phyloP scores from a whole-genome alignment of 2,888 invertebrate genomes.

The Lasioglossum calceatum region DNA sequence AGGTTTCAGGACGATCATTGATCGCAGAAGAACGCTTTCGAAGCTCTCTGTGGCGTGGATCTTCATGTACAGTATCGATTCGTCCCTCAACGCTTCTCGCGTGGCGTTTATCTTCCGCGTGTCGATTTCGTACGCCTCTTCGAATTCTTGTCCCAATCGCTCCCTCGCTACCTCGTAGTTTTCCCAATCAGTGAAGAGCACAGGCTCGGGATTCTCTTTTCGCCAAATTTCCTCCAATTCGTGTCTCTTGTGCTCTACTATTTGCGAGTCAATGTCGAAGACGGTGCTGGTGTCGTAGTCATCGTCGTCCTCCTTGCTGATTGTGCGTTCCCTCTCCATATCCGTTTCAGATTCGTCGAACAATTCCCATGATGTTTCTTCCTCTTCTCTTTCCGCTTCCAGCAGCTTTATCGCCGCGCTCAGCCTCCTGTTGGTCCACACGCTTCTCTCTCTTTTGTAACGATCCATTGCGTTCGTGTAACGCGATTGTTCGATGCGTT shows the following conservation, averaged over 20 bases:
- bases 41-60: constrained; percentile 84
- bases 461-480: constrained; percentile 80
- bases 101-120: constrained; percentile 83
- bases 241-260: constrained; percentile 81
- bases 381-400: constrained; percentile 50
- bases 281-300: constrained; percentile 15
- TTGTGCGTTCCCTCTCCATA: rapidly evolving
- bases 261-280: constrained; percentile 51
- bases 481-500: constrained; percentile 79
- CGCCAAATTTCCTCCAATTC: constrained; percentile 80
- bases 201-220: constrained; percentile 80
- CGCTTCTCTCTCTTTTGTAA: constrained; percentile 35
- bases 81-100: constrained; percentile 82
- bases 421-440: constrained; percentile 56
- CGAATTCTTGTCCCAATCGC: constrained; percentile 84
- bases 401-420: constrained; percentile 61
- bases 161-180: constrained; percentile 82
- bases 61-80: constrained; percentile 84
- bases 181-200: constrained; percentile 85
- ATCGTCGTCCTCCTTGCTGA: not conserved
- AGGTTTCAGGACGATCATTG: constrained; percentile 75
- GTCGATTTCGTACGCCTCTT: constrained; percentile 84
- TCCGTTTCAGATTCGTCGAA: too few species aligned
- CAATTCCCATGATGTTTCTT: constrained; percentile 2
- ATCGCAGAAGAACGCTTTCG: constrained; percentile 74